Base-by-base conservation (phyloP, 2,888 invertebrate genomes). In the Anoncus sp. region DNA sequence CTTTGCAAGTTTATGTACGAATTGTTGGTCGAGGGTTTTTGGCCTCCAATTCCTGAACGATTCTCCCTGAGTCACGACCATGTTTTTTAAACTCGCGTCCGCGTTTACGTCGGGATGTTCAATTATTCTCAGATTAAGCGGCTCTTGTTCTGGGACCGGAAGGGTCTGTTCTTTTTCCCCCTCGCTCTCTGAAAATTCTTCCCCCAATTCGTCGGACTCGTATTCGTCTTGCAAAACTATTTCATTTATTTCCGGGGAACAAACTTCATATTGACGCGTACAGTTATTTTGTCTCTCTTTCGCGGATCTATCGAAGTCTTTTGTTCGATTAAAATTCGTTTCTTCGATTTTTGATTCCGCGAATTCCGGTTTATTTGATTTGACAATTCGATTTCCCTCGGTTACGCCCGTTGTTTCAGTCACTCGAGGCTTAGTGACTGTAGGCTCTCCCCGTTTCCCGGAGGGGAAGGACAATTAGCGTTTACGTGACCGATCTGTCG, bases 381-480 rank as follows among this genome's bases (percentile, higher is more conserved):
- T 40, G 2, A n/a, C n/a, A 2, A 12, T 18, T 38, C 27, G n/a
- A n/a, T 27, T 69, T 66, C 9, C 47, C 35, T 75, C 74, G 2
- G 20, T 12, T 38, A 20, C 27, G 65, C 69, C 75, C 67, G 20
- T 24, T 20, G 47, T 9, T 16, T 35, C 75, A 31, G 55, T 69
- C 31, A 47, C 16, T 24, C 27, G 75, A 75, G 67, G 62, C 12
- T 18, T 1, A 40, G 18, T 62, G 69, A 75, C 62, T 35, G 62
- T 20, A 18, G 75, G 75, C 49, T 62, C 43, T 60, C 4, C 12
- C 7, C 75, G 69, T 75, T 69, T 75, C 69, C 75, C 75, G 67
- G 24, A 38, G 16, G 53, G n/a, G 53, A 18, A 40, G 74, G 74
- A 53, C 66, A 74, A 35, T 74, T 43, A 27, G 38, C 7, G n/a